Percentiles rank a stretch among this genome's conserved stretches.
These are phyloP conservation scores for Oscheius sp. DNA, from an alignment of 2,888 invertebrate species.

Conservation along the genomic window DNA sequence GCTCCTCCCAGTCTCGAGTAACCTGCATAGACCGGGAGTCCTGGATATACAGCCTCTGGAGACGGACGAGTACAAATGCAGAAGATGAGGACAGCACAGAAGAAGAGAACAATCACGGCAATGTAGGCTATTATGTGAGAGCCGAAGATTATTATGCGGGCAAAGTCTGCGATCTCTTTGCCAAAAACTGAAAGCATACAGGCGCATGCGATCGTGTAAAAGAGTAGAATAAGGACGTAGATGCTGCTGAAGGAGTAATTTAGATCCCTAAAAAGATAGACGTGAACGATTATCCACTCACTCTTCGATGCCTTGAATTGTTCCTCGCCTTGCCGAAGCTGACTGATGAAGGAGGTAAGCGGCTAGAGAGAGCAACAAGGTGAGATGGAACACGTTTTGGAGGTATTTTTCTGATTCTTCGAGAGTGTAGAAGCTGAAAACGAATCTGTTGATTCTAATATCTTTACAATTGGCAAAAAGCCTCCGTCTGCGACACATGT, in stretches of 20 bases:
- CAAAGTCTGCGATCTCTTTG: not conserved
- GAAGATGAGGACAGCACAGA: conserved; percentile 5
- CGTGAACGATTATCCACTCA: not conserved
- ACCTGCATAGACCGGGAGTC: not conserved
- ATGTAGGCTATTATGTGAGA: not conserved
- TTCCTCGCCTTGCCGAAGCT: conserved; percentile 3
- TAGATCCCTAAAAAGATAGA: not conserved
- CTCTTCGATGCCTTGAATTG: not conserved
- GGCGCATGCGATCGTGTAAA: conserved; percentile 7
- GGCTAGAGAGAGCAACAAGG: not conserved
- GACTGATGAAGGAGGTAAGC: conserved; percentile 6
- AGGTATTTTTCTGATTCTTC: conserved; percentile 13
- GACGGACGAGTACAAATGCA: conserved; percentile 7
- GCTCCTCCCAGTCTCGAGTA: conserved; percentile 21
- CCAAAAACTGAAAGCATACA: not conserved
- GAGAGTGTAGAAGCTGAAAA: conserved; percentile 14
- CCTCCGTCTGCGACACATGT: too few species aligned
- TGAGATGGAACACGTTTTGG: conserved; percentile 14
- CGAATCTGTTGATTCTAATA: too few species aligned
- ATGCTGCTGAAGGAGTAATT: conserved; percentile 3
- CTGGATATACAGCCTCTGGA: not conserved
- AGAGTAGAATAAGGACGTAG: conserved; percentile 4
- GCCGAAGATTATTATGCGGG: not conserved
- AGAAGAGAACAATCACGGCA: not conserved
- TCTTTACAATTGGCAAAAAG: too few species aligned